A percentile compares a stretch with the other conserved stretches of the same genome.
phyloP scores from a whole-genome alignment of 2,797 vertebrate species.

The Muscicapa striata region DNA sequence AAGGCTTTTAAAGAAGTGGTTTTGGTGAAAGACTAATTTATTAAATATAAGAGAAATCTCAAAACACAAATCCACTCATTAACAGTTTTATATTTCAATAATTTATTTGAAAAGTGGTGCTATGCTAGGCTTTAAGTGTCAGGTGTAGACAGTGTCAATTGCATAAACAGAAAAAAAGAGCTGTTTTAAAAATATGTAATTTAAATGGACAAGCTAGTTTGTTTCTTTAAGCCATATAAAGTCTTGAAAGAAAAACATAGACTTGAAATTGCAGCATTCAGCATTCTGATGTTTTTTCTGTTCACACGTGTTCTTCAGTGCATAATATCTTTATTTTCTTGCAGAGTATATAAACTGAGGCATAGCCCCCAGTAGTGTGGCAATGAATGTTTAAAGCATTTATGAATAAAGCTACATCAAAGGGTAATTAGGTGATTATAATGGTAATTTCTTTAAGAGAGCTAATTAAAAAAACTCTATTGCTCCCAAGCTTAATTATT shows the following conservation, averaged over 20 bases:
- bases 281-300: background rate
- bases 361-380: conserved; percentile 30
- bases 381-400: conserved; percentile 67
- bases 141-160: background rate
- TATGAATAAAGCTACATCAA: conserved; percentile 68
- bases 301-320: background rate
- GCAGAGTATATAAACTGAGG: conserved; percentile 13
- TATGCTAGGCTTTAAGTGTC: background rate
- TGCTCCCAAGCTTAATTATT: conserved; percentile 75
- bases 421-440: conserved; percentile 77
- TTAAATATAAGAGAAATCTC: background rate
- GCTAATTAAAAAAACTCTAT: conserved; percentile 78
- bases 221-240: conserved; percentile 2
- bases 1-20: background rate
- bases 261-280: background rate
- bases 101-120: background rate
- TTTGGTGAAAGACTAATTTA: background rate
- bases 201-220: background rate
- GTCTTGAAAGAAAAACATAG: background rate
- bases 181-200: background rate
- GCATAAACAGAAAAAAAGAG: background rate
- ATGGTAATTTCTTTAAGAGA: conserved; percentile 74
- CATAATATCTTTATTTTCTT: conserved; percentile 61
- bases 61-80: background rate
- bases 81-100: background rate